phyloP scores from a whole-genome alignment of 2,113 vertebrate species.

The Cyphomyrus discorhynchus region DNA sequence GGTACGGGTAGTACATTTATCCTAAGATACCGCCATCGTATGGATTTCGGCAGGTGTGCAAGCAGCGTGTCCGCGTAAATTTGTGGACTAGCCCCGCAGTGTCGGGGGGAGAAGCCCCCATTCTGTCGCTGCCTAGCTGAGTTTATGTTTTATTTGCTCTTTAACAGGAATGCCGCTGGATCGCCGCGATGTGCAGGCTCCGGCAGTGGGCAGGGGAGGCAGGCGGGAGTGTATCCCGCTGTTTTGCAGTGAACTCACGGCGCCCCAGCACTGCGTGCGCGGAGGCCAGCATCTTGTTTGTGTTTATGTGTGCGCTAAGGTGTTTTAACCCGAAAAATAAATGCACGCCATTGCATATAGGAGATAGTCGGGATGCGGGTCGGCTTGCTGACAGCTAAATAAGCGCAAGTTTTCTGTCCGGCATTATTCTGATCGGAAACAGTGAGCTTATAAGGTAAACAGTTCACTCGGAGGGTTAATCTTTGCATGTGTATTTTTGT shows the following conservation, averaged over 20 bases:
- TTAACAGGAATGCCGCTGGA: background rate
- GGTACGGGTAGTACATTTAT: background rate
- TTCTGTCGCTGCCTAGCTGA: background rate
- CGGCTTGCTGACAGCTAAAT: background rate
- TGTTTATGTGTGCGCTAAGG: background rate
- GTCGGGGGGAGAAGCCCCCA: background rate
- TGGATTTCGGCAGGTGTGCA: background rate
- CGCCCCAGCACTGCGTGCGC: background rate
- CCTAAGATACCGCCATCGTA: background rate
- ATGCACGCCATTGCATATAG: background rate
- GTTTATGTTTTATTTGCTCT: background rate
- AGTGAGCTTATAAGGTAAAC: too few relatives aligned
- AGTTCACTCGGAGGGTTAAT: background rate
- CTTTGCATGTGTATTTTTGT: background rate
- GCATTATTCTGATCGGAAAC: background rate
- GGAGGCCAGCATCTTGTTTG: slow-evolving; percentile 6
- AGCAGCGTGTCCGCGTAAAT: background rate
- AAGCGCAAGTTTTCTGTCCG: background rate
- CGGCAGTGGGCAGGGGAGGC: background rate
- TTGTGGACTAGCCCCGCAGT: background rate
- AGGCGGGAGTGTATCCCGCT: background rate
- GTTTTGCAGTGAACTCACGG: background rate
- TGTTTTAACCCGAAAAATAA: background rate
- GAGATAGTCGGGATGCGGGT: background rate
- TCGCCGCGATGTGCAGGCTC: slow-evolving; percentile 4